Evolutionary conservation across 2,797 vertebrate genomes (phyloP).

Genomic region (Silurus lanzhouensis): DNA sequence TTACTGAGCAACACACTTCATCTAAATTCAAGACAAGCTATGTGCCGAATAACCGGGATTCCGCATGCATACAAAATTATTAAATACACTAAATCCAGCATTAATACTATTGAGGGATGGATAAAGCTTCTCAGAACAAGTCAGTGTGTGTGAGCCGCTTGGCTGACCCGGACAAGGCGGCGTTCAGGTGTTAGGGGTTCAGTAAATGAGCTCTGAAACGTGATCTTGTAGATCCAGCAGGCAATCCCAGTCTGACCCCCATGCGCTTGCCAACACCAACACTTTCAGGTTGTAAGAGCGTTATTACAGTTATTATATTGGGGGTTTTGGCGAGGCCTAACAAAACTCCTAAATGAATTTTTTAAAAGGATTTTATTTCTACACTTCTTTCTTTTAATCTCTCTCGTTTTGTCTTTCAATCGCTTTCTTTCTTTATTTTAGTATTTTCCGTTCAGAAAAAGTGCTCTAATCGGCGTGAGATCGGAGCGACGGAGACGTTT

Average conservation of each 20-base stretch:
- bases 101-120: background rate
- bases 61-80: background rate
- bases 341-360: constrained; percentile 71
- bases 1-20: too few relatives aligned
- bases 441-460: constrained; percentile 47
- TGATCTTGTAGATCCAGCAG: constrained; percentile 59
- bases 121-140: background rate
- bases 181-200: constrained; percentile 55
- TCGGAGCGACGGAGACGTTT: constrained; percentile 67
- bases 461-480: constrained; percentile 62
- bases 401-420: background rate
- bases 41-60: background rate
- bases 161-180: constrained; percentile 54
- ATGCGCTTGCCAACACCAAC: constrained; percentile 71
- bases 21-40: background rate
- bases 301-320: constrained; percentile 74
- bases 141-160: constrained; percentile 26
- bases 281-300: constrained; percentile 76
- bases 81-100: background rate
- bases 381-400: constrained; percentile 29
- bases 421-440: constrained; percentile 4
- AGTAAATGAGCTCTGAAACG: constrained; percentile 62
- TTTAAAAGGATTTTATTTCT: constrained; percentile 55
- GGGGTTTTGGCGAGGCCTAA: constrained; percentile 65
- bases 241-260: constrained; percentile 51